phyloP scores from a whole-genome alignment of 2,888 invertebrate species.

The Conus canariensis region DNA sequence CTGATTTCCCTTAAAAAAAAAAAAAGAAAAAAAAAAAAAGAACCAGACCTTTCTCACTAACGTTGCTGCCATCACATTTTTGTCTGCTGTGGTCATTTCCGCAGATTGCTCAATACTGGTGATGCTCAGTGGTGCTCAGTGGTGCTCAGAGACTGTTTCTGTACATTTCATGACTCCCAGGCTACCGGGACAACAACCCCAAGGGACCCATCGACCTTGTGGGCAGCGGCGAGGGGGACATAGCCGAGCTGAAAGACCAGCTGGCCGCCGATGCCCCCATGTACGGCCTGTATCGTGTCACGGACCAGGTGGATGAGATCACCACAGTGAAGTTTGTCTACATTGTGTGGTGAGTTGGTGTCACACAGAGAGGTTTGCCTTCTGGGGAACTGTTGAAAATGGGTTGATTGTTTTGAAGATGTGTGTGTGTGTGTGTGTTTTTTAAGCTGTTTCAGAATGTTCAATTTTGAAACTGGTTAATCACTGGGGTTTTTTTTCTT shows the following conservation, averaged over 20 bases:
- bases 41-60: no score
- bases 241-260: constrained; percentile 62
- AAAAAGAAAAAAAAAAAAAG: no score
- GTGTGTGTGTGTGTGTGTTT: not conserved
- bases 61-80: no score
- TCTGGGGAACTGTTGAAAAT: not conserved
- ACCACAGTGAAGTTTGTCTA: constrained; percentile 77
- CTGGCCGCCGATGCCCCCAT: constrained; percentile 68
- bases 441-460: not conserved
- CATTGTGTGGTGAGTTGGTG: constrained; percentile 67
- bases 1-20: no score
- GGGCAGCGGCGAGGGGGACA: constrained; percentile 67
- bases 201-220: constrained; percentile 64
- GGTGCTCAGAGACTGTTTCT: no score
- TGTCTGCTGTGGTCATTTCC: no score
- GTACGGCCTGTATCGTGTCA: constrained; percentile 73
- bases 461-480: no score
- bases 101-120: no score
- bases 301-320: constrained; percentile 74
- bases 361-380: not conserved
- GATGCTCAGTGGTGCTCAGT: no score
- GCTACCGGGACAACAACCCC: constrained; percentile 54
- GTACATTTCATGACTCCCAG: not conserved
- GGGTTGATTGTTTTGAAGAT: not conserved
- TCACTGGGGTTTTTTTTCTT: not conserved